Evolutionary conservation across 2,797 vertebrate genomes (phyloP).

Genomic region (Sebastes oblongus): DNA sequence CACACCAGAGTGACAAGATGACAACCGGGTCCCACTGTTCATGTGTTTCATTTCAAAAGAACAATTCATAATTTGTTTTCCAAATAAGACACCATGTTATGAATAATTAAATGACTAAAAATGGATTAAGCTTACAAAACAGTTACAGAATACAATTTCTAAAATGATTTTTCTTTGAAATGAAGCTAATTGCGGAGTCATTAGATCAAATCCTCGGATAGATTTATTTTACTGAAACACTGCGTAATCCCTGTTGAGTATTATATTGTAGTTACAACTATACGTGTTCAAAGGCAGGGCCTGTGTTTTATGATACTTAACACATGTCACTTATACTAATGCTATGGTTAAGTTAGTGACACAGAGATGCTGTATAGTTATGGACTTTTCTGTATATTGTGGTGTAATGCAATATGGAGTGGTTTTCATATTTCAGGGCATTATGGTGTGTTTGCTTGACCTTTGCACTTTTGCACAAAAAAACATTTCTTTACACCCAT

Average conservation of each 20-base stretch:
- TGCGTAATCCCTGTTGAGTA: neutral
- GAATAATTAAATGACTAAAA: slow-evolving; percentile 4
- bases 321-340: neutral
- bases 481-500: slow-evolving; percentile 9
- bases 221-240: neutral
- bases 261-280: slow-evolving; percentile 2
- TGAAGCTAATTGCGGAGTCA: neutral
- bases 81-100: neutral
- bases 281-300: neutral
- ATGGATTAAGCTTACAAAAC: slow-evolving; percentile 4
- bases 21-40: neutral
- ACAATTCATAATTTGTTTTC: neutral
- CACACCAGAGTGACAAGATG: neutral
- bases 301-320: neutral
- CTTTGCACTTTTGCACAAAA: neutral
- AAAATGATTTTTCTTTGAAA: slow-evolving; percentile 4
- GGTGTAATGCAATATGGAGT: slow-evolving; percentile 36
- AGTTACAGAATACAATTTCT: slow-evolving; percentile 1
- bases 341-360: neutral
- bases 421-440: slow-evolving; percentile 60
- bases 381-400: neutral
- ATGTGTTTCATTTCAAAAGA: neutral
- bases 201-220: neutral
- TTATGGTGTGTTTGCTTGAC: slow-evolving; percentile 1
- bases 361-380: neutral